A percentile compares a stretch with the other conserved stretches of the same genome.
Conservation (phyloP, 1,140 invertebrate species). For the Tetramorium alpestre region DNA sequence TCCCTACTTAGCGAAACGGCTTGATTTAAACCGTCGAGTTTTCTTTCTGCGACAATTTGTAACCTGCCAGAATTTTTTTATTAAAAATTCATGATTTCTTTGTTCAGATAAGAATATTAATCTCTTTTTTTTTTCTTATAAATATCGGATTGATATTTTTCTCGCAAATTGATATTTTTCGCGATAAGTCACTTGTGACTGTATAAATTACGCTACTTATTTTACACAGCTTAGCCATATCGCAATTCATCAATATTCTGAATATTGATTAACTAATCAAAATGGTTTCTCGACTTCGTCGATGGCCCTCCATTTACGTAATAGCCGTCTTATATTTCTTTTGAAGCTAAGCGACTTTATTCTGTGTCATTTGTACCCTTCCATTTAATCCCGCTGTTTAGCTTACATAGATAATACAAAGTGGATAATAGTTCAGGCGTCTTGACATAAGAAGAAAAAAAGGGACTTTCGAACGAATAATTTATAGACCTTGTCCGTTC, state of each 20-base stretch:
- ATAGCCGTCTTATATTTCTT: not conserved
- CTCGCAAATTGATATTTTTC: not conserved
- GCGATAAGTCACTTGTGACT: not conserved
- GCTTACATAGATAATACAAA: not conserved
- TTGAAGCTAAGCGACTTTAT: not conserved
- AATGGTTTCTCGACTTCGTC: not conserved
- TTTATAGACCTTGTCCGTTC: not conserved
- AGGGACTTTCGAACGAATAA: not conserved
- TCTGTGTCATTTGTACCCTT: not conserved
- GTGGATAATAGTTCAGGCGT: not conserved
- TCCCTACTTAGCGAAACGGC: slow-evolving; percentile 22
- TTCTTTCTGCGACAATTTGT: not conserved
- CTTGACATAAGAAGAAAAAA: not conserved
- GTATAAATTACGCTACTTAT: not conserved
- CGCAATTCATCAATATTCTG: slow-evolving; percentile 22
- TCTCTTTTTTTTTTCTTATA: not conserved
- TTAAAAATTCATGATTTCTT: not conserved
- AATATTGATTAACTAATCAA: slow-evolving; percentile 1
- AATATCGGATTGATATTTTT: not conserved
- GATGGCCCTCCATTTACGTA: not conserved
- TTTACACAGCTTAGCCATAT: not conserved
- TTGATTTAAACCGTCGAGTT: not conserved
- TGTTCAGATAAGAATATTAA: not conserved
- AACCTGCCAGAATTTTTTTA: not conserved
- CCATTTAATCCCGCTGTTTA: not conserved